phyloP scores from a whole-genome alignment of 2,113 vertebrate genomes.

The Apus apus region DNA sequence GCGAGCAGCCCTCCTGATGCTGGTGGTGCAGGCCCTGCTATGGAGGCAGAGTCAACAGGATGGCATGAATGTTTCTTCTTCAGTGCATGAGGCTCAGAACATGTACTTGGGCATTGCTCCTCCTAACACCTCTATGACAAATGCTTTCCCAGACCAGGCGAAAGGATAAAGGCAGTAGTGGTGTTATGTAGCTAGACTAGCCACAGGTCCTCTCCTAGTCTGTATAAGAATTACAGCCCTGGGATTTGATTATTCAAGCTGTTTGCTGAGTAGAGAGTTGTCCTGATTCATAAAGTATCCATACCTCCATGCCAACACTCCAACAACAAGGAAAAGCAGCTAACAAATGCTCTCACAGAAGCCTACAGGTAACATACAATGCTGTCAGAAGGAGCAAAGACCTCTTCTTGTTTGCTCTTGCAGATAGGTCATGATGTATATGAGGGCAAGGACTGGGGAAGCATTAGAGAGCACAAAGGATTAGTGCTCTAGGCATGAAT shows the following conservation, averaged over 20 bases:
- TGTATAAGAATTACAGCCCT: background rate
- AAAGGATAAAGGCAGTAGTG: background rate
- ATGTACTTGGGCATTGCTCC: background rate
- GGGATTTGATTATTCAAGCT: background rate
- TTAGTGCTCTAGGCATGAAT: background rate
- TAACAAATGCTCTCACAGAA: background rate
- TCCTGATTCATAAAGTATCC: background rate
- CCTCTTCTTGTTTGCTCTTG: background rate
- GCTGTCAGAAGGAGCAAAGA: background rate
- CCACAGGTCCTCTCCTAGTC: background rate
- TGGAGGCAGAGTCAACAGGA: background rate
- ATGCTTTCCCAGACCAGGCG: background rate
- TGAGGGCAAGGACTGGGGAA: background rate
- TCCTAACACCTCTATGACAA: background rate
- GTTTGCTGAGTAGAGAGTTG: background rate
- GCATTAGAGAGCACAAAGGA: background rate
- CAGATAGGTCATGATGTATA: background rate
- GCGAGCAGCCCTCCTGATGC: background rate
- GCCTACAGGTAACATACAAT: background rate
- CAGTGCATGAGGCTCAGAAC: background rate
- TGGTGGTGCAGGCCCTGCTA: background rate
- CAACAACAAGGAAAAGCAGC: background rate
- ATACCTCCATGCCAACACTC: rapidly evolving
- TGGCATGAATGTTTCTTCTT: background rate
- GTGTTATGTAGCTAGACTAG: background rate